Base-by-base conservation (phyloP, 2,797 vertebrate species). In the Microcaecilia unicolor region DNA sequence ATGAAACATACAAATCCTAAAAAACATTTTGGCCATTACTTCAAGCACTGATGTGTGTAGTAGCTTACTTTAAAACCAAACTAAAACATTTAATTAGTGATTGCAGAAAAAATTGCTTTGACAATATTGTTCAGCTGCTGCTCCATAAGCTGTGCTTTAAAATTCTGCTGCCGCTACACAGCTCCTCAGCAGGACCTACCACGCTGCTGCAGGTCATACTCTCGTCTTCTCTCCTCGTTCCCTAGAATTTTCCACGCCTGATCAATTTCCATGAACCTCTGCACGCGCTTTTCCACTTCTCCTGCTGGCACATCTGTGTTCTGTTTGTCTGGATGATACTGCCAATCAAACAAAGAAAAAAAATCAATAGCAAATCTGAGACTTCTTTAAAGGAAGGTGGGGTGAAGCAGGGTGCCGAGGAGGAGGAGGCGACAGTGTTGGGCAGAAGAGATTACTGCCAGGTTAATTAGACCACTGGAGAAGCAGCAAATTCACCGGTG, bases 321-420 rank as follows among this genome's bases (percentile, higher is more conserved):
- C 69, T 85, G 86, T 52, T 89, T 91, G 67, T 91, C 88, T 22
- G 89, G 87, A 47, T 91, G 89, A 70, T 85, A 83, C 89, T 89
- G 77, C 52, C 72, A 75, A 79, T 70, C 63, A 72, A 55, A 65
- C 65, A 46, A 44, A 65, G 43, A 8, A 11, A 44, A 34, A 28
- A 45, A 42, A 66, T 67, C 44, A 52, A 50, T 28, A 44, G 25
- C 39, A 46, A 44, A 54, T 33, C 23, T 39, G 34, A 51, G 50
- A n/a, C n/a, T n/a, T n/a, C n/a, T n/a, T n/a, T n/a, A n/a, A n/a
- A n/a, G 29, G 24, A 17, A 36, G 19, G 23, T 48, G 25, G 58
- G 10, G 22, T 31, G 26, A 24, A 15, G 8, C 25, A 43, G 50
- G 44, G 53, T 61, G 55, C 57, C 58, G 41, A 18, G 48, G 58